Evolutionary conservation across 2,888 invertebrate genomes (phyloP), one percentile per base, ranked within the genome.

Genomic region (Drosophila lutescens): DNA sequence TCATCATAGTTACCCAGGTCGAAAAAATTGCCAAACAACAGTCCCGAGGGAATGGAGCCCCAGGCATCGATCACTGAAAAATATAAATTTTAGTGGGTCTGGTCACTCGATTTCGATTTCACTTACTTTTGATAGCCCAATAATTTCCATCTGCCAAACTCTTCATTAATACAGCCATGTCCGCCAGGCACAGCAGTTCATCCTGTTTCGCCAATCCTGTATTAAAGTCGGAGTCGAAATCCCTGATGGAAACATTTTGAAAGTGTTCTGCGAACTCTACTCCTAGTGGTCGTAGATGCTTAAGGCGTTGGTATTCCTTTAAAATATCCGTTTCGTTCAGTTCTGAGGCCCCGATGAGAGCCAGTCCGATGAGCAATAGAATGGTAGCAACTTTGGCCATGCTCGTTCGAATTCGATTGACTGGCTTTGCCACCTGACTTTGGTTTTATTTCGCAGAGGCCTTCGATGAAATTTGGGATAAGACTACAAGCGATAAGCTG

Each of bases 31-130:
- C 91, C 90, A 15, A 56, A 73, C 0, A 91, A 51, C 4, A 92
- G 36, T 6, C 93, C 92, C 1, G 92, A 75, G n/a, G 92, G 91
- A 4, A 91, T 58, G 56, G 91, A 91, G 7, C 92, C 91, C 77
- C 91, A 91, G 7, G 93, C 83, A 82, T 93, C 93, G 3, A 92
- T 41, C 81, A 92, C 93, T 92, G 49, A 23, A 71, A 15, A 20
- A 20, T 9, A 8, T n/a, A 38, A 15, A 20, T 20, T 20, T 20
- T 20, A 20, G 3, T 20, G 3, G 20, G 20, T 20, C 20, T 20
- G 2, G 20, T 2, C 20, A 2, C 20, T 38, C 0, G 2, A 7
- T 15, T 15, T 4, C 15, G 0, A 10, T 4, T 30, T 44, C 2
- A 58, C 77, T 34, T 49, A 82, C 82, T 62, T 40, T 34, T 69